Evolutionary conservation across 2,797 vertebrate species (phyloP).

Genomic region (Mastacembelus armatus): DNA sequence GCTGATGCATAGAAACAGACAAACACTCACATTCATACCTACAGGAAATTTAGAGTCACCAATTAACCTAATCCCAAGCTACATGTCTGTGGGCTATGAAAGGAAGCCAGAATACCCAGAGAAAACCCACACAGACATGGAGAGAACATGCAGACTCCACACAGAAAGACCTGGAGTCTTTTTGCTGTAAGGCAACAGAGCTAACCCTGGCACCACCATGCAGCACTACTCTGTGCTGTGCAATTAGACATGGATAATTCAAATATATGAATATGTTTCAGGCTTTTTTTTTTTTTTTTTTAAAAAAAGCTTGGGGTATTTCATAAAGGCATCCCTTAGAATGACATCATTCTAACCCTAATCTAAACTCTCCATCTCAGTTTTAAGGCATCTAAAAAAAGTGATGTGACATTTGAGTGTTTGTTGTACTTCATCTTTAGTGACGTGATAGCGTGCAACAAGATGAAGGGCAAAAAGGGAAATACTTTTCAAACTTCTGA

Average conservation of each 20-base stretch:
- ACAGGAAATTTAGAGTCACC: too few relatives aligned
- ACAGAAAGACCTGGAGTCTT: too few relatives aligned
- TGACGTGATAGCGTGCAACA: conserved; percentile 17
- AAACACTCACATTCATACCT: too few relatives aligned
- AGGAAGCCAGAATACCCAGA: too few relatives aligned
- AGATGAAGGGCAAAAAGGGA: conserved; percentile 19
- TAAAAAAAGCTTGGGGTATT: background rate
- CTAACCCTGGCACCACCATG: too few relatives aligned
- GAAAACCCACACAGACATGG: too few relatives aligned
- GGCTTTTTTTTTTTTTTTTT: background rate
- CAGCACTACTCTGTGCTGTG: background rate
- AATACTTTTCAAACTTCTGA: background rate
- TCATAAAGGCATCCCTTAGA: background rate
- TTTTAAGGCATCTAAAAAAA: conserved; percentile 32
- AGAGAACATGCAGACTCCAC: too few relatives aligned
- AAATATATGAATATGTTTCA: background rate
- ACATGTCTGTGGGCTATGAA: too few relatives aligned
- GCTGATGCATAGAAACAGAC: too few relatives aligned
- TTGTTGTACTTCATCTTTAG: conserved; percentile 31
- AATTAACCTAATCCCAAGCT: too few relatives aligned
- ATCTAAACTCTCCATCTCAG: background rate
- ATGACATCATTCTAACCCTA: background rate
- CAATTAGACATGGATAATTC: background rate
- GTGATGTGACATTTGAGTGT: conserved; percentile 38
- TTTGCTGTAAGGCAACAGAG: too few relatives aligned